Evolutionary conservation across 2,888 invertebrate species (phyloP).

Genomic region (Hesperia comma): DNA sequence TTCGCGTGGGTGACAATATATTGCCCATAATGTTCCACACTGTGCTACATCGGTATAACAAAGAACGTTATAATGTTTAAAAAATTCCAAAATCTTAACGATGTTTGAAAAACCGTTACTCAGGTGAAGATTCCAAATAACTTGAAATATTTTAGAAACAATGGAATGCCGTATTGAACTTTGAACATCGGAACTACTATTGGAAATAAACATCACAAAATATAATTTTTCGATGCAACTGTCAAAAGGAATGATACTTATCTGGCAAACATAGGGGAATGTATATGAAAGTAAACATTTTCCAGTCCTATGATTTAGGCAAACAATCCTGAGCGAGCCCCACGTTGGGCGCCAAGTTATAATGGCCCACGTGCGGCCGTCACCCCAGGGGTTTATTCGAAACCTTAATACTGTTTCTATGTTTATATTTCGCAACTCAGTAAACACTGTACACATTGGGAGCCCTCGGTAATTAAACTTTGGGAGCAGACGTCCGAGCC

Average conservation of each 20-base stretch:
- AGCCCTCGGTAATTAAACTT: slow-evolving; percentile 18
- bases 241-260: slow-evolving; percentile 39
- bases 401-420: slow-evolving; percentile 54
- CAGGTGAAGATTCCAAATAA: neutral
- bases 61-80: slow-evolving; percentile 46
- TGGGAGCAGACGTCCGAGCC: slow-evolving; percentile 25
- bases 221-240: slow-evolving; percentile 11
- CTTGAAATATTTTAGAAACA: slow-evolving; percentile 52
- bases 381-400: slow-evolving; percentile 44
- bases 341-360: slow-evolving; percentile 53
- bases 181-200: slow-evolving; percentile 5
- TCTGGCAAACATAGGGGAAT: slow-evolving; percentile 54
- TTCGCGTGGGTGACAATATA: slow-evolving; percentile 32
- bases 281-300: slow-evolving; percentile 38
- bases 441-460: slow-evolving; percentile 45
- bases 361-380: slow-evolving; percentile 48
- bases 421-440: slow-evolving; percentile 62
- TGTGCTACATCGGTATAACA: neutral
- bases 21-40: slow-evolving; percentile 27
- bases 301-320: slow-evolving; percentile 14
- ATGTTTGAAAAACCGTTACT: slow-evolving; percentile 56
- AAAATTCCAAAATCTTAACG: slow-evolving; percentile 49
- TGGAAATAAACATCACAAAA: slow-evolving; percentile 16
- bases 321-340: slow-evolving; percentile 40
- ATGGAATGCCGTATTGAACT: slow-evolving; percentile 41